phyloP scores from a whole-genome alignment of 2,113 vertebrate species.

The Ursus arctos region DNA sequence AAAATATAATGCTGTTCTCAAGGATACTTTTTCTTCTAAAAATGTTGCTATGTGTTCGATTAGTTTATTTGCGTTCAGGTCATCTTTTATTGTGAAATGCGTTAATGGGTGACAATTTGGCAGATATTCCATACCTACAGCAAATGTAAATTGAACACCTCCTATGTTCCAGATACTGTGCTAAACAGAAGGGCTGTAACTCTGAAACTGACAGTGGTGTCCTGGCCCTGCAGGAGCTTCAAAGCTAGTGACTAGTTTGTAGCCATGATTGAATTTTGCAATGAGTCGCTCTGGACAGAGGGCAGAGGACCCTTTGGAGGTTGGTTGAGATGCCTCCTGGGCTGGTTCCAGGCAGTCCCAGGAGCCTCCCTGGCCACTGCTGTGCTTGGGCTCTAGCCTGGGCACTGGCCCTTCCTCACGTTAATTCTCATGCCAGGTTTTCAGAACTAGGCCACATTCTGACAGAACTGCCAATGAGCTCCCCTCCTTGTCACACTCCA shows the following conservation, averaged over 20 bases:
- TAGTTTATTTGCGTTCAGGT: neutral
- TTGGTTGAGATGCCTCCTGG: neutral
- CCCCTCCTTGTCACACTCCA: neutral
- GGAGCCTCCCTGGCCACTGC: accelerated
- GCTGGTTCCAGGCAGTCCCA: neutral
- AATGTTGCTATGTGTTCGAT: neutral
- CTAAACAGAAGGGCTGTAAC: neutral
- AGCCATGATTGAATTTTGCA: neutral
- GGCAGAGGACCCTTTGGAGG: neutral
- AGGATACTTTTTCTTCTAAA: neutral
- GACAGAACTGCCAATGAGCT: slow-evolving; percentile 65
- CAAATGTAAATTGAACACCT: neutral
- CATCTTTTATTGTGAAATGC: neutral
- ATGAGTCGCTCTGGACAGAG: neutral
- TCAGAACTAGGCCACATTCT: slow-evolving; percentile 64
- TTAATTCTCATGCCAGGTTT: slow-evolving; percentile 32
- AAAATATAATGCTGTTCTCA: neutral
- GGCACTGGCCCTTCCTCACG: neutral
- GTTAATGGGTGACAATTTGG: neutral
- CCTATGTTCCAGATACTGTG: neutral
- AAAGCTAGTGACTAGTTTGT: neutral
- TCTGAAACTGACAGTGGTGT: neutral
- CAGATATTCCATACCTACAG: too few species aligned
- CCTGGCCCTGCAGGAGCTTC: neutral
- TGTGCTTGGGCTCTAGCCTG: neutral